Percentiles rank a stretch among this genome's conserved stretches.
phyloP scores from a whole-genome alignment of 2,888 invertebrate genomes.

The Blomia tropicalis region DNA sequence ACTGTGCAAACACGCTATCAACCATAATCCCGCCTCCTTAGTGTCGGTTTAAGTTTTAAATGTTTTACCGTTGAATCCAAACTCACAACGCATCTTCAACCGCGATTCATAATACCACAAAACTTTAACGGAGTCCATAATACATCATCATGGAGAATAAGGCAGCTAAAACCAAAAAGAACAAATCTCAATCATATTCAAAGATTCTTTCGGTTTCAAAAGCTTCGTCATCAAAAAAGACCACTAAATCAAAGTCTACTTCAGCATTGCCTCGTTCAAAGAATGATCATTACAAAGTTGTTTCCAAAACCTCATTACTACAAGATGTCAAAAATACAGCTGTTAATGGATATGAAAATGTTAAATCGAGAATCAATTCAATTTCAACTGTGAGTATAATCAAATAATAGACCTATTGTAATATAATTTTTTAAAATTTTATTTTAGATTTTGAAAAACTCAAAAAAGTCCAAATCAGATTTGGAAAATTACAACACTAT shows the following conservation, averaged over 20 bases:
- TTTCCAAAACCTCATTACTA: not conserved
- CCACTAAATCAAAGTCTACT: not conserved
- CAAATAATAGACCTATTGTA: not conserved
- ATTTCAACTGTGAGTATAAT: not conserved
- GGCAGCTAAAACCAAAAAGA: not conserved
- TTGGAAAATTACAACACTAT: not conserved
- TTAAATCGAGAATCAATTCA: not conserved
- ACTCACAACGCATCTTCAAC: too few relatives aligned
- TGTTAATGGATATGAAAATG: not conserved
- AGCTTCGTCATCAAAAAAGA: not conserved
- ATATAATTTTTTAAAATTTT: not conserved
- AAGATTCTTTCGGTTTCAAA: not conserved
- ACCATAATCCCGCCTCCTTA: too few relatives aligned
- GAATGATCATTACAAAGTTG: not conserved
- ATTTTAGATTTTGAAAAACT: not conserved
- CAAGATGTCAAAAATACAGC: slow-evolving; percentile 7
- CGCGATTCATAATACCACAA: too few relatives aligned
- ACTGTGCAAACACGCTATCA: too few relatives aligned
- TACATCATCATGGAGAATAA: not conserved
- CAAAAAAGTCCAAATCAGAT: not conserved
- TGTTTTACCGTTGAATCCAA: too few relatives aligned
- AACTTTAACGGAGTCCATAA: too few relatives aligned
- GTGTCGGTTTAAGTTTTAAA: too few relatives aligned
- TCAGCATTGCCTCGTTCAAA: slow-evolving; percentile 6
- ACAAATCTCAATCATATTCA: not conserved